These are phyloP conservation scores for Myripristis jacobus DNA, from an alignment of 2,797 vertebrate genomes.

Conservation along the genomic window DNA sequence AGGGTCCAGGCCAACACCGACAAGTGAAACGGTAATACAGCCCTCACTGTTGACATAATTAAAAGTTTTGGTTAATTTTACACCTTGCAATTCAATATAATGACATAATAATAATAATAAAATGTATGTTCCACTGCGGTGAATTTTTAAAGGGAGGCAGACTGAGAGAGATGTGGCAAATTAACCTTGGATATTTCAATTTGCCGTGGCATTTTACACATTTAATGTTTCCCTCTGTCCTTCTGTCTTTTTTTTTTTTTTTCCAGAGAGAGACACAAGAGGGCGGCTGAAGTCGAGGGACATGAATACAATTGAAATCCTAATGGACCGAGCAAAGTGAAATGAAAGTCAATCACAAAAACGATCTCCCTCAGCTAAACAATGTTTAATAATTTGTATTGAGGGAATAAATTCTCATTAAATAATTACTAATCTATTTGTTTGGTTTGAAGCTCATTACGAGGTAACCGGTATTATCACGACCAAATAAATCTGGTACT, in stretches of 20 bases:
- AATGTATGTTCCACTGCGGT: not conserved
- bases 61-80: too few relatives aligned
- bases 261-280: rapidly evolving
- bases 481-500: too few relatives aligned
- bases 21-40: not conserved
- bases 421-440: too few relatives aligned
- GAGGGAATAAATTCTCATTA: too few relatives aligned
- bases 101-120: not conserved
- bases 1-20: not conserved
- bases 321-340: not conserved
- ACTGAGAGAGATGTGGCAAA: not conserved
- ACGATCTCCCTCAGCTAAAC: not conserved
- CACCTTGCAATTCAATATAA: too few relatives aligned
- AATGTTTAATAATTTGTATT: too few relatives aligned
- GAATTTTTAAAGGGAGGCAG: not conserved
- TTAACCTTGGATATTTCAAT: not conserved
- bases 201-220: not conserved
- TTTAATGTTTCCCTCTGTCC: not conserved
- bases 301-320: not conserved
- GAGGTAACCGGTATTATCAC: too few relatives aligned
- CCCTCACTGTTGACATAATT: too few relatives aligned
- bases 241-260: too few relatives aligned
- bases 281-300: not conserved
- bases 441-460: too few relatives aligned
- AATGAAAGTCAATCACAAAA: not conserved